These are phyloP conservation scores for Morphnarchus princeps DNA, from an alignment of 2,113 vertebrate genomes.

Conservation along the genomic window DNA sequence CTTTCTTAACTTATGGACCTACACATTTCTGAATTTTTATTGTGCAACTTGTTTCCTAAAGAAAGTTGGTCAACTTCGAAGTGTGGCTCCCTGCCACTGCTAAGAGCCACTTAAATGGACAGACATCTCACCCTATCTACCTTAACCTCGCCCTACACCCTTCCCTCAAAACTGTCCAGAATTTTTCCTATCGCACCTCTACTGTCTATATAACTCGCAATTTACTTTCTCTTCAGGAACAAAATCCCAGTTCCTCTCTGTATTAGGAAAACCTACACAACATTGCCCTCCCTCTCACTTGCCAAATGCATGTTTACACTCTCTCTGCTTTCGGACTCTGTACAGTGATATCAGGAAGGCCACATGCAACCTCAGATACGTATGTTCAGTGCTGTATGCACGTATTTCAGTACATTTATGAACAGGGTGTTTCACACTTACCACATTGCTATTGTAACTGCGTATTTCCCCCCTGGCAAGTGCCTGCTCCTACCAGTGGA, in stretches of 20 bases:
- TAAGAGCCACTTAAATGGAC: background rate
- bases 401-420: background rate
- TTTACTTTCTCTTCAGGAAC: background rate
- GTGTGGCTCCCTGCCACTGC: background rate
- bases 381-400: background rate
- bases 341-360: background rate
- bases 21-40: background rate
- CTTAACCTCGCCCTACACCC: background rate
- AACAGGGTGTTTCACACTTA: accelerated
- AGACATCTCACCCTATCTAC: background rate
- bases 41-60: background rate
- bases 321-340: background rate
- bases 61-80: background rate
- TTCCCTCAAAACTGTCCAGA: background rate
- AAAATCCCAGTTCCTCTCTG: background rate
- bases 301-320: background rate
- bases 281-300: background rate
- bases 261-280: background rate
- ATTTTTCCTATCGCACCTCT: background rate
- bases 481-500: background rate
- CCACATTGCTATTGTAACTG: background rate
- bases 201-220: background rate
- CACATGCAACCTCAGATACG: background rate
- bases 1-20: background rate
- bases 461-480: background rate